Evolutionary conservation across 2,113 vertebrate species (phyloP).

Genomic region (Penelope pileata): DNA sequence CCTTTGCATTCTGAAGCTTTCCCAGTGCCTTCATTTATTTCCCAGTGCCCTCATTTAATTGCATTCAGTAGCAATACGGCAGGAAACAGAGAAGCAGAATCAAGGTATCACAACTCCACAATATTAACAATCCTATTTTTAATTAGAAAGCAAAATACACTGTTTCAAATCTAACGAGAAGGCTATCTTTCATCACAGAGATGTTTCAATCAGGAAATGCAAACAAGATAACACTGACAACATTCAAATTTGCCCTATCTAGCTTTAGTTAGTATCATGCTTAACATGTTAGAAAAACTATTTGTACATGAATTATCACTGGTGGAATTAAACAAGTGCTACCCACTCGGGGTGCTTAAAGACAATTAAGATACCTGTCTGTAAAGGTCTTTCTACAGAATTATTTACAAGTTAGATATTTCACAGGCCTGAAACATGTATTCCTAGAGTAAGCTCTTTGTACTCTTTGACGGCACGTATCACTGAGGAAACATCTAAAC

Average conservation of each 20-base stretch:
- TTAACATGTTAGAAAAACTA: not conserved
- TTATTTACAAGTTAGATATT: not conserved
- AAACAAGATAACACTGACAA: not conserved
- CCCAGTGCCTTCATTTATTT: not conserved
- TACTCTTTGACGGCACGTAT: not conserved
- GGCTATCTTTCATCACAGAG: not conserved
- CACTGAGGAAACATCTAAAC: conserved; percentile 15
- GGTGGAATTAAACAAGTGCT: not conserved
- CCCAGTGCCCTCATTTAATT: not conserved
- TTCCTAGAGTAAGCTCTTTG: conserved; percentile 1
- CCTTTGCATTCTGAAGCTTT: not conserved
- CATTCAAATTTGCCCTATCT: not conserved
- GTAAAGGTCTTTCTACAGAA: not conserved
- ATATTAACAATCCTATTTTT: not conserved
- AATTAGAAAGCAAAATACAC: not conserved
- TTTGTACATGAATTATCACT: not conserved
- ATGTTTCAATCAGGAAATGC: not conserved
- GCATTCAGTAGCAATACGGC: not conserved
- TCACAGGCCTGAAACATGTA: not conserved
- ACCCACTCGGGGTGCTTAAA: accelerated
- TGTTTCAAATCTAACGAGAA: not conserved
- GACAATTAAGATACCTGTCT: not conserved
- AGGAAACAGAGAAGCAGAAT: not conserved
- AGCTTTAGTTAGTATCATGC: not conserved
- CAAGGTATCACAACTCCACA: not conserved